Percentiles rank a stretch among this genome's conserved stretches.
Evolutionary conservation across 2,113 vertebrate genomes (phyloP).

Genomic region (Zootoca vivipara): DNA sequence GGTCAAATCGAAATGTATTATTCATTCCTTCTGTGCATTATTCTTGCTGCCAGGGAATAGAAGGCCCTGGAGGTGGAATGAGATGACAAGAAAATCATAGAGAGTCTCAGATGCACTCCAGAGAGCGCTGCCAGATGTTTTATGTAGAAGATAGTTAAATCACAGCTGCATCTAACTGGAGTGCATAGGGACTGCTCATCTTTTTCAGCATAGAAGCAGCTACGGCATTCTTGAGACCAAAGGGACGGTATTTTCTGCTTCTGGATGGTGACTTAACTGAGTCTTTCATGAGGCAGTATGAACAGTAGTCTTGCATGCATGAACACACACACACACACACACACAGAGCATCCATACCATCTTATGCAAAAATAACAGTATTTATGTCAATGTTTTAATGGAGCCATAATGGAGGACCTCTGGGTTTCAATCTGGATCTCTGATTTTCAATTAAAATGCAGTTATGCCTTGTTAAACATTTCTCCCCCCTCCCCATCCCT

Average conservation of each 20-base stretch:
- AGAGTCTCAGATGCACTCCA: neutral
- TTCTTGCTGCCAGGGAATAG: neutral
- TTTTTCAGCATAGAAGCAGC: neutral
- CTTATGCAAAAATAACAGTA: neutral
- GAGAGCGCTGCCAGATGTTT: slow-evolving; percentile 5
- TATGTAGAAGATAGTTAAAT: neutral
- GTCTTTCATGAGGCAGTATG: neutral
- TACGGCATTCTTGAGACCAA: neutral
- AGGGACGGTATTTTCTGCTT: neutral
- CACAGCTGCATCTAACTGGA: neutral
- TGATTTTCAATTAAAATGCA: neutral
- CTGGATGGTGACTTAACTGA: neutral
- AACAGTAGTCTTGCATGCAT: neutral
- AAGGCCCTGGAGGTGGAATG: neutral
- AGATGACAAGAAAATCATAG: slow-evolving; percentile 12
- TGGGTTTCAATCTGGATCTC: neutral
- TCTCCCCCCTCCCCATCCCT: neutral
- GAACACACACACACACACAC: neutral
- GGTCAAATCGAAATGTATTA: slow-evolving; percentile 29
- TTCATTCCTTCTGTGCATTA: slow-evolving; percentile 12
- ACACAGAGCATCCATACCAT: neutral
- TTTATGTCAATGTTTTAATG: neutral
- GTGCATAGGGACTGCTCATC: neutral
- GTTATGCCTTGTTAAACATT: neutral
- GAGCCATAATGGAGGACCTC: neutral